Base-by-base conservation (phyloP, 1,140 invertebrate genomes). In the Dendroctonus ponderosae region DNA sequence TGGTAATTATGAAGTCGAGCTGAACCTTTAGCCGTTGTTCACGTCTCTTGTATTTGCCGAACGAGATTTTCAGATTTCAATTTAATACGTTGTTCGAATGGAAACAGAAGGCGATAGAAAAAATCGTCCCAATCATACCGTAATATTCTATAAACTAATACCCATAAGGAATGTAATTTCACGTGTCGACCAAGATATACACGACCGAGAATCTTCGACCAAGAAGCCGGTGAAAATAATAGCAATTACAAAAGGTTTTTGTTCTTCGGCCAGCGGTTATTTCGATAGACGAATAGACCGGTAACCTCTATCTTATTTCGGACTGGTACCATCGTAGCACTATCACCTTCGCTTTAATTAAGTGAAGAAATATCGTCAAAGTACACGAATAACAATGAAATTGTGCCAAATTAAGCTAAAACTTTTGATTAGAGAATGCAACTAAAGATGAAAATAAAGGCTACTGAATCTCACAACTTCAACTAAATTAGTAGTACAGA, bases 171-270 rank as follows among this genome's bases (percentile, higher is more conserved):
- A 65, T 65, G 62, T 57, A 52, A 57, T 65, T 65, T 65, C 53
- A 65, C 62, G 62, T 65, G 62, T 63, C 50, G 50, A 63, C 15
- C 61, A 44, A 39, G 7, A 43, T 39, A 40, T 62, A 60, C 46
- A 54, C 54, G 57, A 7, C 41, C 46, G 59, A 48, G 44, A 61
- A 61, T 60, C 46, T 51, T 7, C 51, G 52, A 43, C 51, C 37
- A 65, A 65, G 62, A 57, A 57, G 62, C 62, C 62, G 62, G 52
- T 65, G 62, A 65, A 65, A 65, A 65, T 65, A 58, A 65, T 65
- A 65, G 62, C 62, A 65, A 65, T 65, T 65, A 65, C 62, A 50
- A 57, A 56, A 65, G 62, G 52, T 65, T 65, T 65, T 41, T 57
- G 42, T 65, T 65, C 53, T 46, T 53, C 38, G 51, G 14, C 37